These are phyloP conservation scores for Syndactyla subalaris DNA, from an alignment of 2,797 vertebrate genomes.

Conservation along the genomic window DNA sequence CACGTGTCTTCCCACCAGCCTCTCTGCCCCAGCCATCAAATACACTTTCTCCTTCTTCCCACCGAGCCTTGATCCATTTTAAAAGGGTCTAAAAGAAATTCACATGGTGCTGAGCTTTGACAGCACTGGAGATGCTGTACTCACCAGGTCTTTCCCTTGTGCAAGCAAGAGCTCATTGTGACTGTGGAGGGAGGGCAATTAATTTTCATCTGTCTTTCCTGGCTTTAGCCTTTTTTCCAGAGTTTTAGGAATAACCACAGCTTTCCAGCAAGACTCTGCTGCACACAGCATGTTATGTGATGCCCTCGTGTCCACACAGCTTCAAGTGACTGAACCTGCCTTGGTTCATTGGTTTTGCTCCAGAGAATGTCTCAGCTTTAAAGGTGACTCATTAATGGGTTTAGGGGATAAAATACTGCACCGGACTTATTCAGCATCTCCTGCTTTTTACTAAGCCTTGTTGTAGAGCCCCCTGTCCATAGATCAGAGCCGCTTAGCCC, in stretches of 20 bases:
- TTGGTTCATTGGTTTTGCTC: background rate
- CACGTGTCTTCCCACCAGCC: background rate
- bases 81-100: background rate
- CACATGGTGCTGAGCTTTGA: background rate
- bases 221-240: background rate
- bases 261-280: background rate
- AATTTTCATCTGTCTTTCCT: background rate
- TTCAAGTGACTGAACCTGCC: background rate
- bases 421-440: background rate
- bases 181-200: background rate
- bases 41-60: background rate
- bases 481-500: background rate
- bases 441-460: background rate
- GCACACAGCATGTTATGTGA: accelerated
- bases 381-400: background rate
- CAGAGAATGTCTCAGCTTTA: background rate
- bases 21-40: background rate
- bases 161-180: background rate
- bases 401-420: background rate
- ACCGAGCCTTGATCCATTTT: background rate
- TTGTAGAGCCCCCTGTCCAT: background rate
- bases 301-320: accelerated
- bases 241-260: background rate
- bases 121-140: background rate
- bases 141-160: accelerated